phyloP scores from a whole-genome alignment of 1,140 invertebrate species.

The Uloborus diversus region DNA sequence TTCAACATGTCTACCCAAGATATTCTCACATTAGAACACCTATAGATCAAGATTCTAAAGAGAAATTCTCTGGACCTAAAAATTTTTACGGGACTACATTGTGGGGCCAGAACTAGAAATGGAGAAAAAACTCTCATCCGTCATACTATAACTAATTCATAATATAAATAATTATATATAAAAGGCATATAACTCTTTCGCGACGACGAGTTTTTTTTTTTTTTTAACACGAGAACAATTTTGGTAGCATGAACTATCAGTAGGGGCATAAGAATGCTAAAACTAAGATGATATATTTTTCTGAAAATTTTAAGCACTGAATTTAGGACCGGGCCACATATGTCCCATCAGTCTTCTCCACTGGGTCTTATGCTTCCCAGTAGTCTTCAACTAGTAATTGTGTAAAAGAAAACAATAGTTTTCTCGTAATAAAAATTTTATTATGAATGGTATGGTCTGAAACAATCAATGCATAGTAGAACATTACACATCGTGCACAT shows the following conservation, averaged over 20 bases:
- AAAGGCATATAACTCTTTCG: slow-evolving; percentile 4
- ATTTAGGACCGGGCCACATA: background rate
- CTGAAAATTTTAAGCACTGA: background rate
- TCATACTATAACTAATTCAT: too few relatives aligned
- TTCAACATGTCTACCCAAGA: too few relatives aligned
- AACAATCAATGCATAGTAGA: slow-evolving; percentile 44
- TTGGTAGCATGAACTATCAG: background rate
- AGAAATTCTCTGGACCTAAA: too few relatives aligned
- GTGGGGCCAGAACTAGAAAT: too few relatives aligned
- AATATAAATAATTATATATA: too few relatives aligned
- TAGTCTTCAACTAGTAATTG: slow-evolving; percentile 13
- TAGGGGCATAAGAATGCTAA: slow-evolving; percentile 8
- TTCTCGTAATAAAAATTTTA: slow-evolving; percentile 48
- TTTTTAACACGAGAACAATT: background rate
- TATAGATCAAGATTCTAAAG: too few relatives aligned
- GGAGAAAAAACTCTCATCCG: too few relatives aligned
- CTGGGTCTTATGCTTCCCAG: background rate
- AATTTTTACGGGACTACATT: too few relatives aligned
- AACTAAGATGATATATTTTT: slow-evolving; percentile 2
- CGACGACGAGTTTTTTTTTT: slow-evolving; percentile 2
- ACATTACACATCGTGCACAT: slow-evolving; percentile 41
- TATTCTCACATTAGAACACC: too few relatives aligned
- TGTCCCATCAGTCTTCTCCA: slow-evolving; percentile 1
- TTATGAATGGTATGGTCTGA: slow-evolving; percentile 46
- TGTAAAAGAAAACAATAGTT: slow-evolving; percentile 9